phyloP scores from a whole-genome alignment of 1,140 invertebrate genomes.

The Venustaconcha ellipsiformis region DNA sequence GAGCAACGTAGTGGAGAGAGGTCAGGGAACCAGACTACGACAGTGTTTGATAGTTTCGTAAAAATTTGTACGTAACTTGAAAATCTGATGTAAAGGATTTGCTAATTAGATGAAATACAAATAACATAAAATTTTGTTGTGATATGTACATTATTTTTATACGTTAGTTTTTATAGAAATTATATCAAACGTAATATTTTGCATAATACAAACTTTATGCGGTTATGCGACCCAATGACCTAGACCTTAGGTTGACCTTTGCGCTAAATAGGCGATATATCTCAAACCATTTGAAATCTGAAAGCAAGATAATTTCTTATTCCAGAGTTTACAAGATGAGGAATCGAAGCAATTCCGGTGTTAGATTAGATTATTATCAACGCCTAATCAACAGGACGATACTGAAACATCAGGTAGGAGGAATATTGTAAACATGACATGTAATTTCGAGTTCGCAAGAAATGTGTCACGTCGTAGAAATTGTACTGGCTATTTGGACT shows the following conservation, averaged over 20 bases:
- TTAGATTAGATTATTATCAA: conserved; percentile 95
- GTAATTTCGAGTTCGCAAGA: no score
- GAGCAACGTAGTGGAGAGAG: no score
- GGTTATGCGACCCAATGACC: background rate
- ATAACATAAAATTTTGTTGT: no score
- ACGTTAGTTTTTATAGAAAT: background rate
- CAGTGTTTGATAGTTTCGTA: no score
- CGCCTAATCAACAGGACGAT: conserved; percentile 92
- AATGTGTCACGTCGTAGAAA: no score
- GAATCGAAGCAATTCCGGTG: conserved; percentile 93
- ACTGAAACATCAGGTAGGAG: conserved; percentile 82
- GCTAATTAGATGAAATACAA: no score
- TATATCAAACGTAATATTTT: background rate
- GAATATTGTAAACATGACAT: background rate
- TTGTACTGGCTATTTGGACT: no score
- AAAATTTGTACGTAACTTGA: no score
- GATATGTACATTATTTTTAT: background rate
- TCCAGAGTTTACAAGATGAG: conserved; percentile 76
- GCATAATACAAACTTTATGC: background rate
- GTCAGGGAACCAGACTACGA: no score
- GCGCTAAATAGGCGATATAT: no score
- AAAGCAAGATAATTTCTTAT: background rate
- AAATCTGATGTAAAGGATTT: no score
- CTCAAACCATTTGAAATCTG: background rate
- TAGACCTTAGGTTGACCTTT: background rate